Conservation (phyloP, 2,888 invertebrate genomes). For the Monopis laevigella region DNA sequence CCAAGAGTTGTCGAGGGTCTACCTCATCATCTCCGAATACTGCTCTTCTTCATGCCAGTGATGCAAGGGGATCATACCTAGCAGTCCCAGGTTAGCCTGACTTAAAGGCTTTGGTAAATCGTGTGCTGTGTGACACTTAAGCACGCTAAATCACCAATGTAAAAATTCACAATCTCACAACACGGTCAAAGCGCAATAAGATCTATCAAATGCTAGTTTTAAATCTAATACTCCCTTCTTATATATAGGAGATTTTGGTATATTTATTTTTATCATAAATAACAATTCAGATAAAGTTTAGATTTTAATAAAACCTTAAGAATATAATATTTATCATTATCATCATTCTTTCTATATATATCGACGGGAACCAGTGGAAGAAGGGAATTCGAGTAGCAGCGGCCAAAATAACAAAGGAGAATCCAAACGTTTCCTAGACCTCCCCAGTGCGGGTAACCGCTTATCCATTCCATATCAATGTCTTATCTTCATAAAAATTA, state of each 20-base stretch:
- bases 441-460: conserved; percentile 71
- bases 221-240: too few species aligned
- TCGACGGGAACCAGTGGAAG: conserved; percentile 57
- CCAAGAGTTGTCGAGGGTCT: conserved; percentile 52
- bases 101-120: conserved; percentile 32
- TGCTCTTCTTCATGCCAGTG: conserved; percentile 61
- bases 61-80: conserved; percentile 70
- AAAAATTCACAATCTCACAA: conserved; percentile 24
- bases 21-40: conserved; percentile 59
- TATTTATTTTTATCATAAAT: too few species aligned
- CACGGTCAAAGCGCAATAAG: too few species aligned
- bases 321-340: conserved; percentile 5
- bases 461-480: conserved; percentile 30
- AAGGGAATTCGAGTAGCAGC: conserved; percentile 45
- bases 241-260: too few species aligned
- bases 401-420: conserved; percentile 58
- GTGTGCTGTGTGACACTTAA: conserved; percentile 21
- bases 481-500: conserved; percentile 1
- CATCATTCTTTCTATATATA: conserved; percentile 8
- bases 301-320: too few species aligned
- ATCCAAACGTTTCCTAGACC: conserved; percentile 74
- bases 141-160: conserved; percentile 6
- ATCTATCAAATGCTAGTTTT: too few species aligned
- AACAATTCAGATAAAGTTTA: too few species aligned
- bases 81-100: conserved; percentile 68